These are phyloP conservation scores for Drosophila nebulosa DNA, from an alignment of 1,140 invertebrate species.

Conservation along the genomic window DNA sequence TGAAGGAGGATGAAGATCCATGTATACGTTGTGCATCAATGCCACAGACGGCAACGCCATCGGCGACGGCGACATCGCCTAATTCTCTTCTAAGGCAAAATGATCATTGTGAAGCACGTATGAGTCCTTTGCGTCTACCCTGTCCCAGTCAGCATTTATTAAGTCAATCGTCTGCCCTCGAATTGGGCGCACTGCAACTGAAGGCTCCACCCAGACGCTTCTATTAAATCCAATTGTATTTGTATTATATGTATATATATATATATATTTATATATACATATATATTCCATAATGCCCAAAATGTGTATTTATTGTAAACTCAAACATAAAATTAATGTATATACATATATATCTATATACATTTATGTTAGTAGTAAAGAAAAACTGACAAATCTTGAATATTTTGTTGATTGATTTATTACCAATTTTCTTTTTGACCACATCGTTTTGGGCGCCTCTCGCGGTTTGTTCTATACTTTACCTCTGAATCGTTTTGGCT, in stretches of 20 bases:
- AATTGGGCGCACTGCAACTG: slow-evolving; percentile 65
- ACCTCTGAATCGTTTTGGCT: too few species aligned
- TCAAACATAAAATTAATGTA: slow-evolving; percentile 12
- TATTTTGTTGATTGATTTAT: background rate
- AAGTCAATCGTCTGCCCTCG: slow-evolving; percentile 19
- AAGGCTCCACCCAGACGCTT: slow-evolving; percentile 79
- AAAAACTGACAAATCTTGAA: slow-evolving; percentile 10
- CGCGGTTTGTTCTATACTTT: too few species aligned
- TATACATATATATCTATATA: slow-evolving; percentile 35
- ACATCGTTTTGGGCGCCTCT: too few species aligned
- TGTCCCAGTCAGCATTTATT: slow-evolving; percentile 50
- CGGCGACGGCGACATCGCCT: background rate
- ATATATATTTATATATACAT: slow-evolving; percentile 41
- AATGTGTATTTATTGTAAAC: slow-evolving; percentile 60
- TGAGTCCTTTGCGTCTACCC: slow-evolving; percentile 36
- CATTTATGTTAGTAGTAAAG: slow-evolving; percentile 27
- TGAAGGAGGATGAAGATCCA: background rate
- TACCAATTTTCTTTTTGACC: too few species aligned
- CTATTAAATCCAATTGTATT: slow-evolving; percentile 28
- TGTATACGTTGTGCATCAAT: slow-evolving; percentile 57
- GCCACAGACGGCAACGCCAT: background rate
- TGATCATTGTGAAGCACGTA: slow-evolving; percentile 5
- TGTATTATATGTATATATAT: slow-evolving; percentile 7
- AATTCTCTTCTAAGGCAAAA: background rate
- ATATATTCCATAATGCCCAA: slow-evolving; percentile 52